Evolutionary conservation across 1,140 invertebrate genomes (phyloP).

Genomic region (Odontomachus brunneus): DNA sequence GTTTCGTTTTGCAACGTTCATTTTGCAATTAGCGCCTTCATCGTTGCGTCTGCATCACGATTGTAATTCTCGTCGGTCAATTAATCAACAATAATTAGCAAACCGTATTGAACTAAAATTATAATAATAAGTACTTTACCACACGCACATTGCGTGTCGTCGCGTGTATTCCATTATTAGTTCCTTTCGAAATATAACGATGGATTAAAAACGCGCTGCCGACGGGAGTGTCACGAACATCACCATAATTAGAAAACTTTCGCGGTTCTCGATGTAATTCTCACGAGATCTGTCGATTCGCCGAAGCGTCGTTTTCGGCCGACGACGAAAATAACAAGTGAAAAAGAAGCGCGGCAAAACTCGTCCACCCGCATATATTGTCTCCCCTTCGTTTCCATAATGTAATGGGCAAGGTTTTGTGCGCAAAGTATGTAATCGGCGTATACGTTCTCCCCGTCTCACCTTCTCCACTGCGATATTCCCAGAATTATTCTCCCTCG

Average conservation of each 20-base stretch:
- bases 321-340: not conserved
- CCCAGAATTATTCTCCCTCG: constrained; percentile 33
- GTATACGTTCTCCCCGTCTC: constrained; percentile 8
- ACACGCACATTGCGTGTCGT: not conserved
- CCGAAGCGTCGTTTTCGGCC: not conserved
- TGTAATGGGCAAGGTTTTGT: constrained; percentile 42
- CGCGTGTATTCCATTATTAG: not conserved
- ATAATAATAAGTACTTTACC: not conserved
- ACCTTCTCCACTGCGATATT: not conserved
- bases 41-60: not conserved
- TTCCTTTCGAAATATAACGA: not conserved
- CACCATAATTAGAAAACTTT: constrained; percentile 11
- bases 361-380: not conserved
- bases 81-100: constrained; percentile 14
- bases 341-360: constrained; percentile 7
- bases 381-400: constrained; percentile 50
- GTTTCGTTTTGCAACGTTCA: not conserved
- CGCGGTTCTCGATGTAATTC: constrained; percentile 11
- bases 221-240: not conserved
- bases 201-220: not conserved
- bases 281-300: constrained; percentile 15
- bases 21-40: not conserved
- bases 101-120: not conserved
- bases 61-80: not conserved
- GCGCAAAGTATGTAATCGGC: constrained; percentile 38